Percentiles rank a stretch among this genome's conserved stretches.
Evolutionary conservation across 2,888 invertebrate species (phyloP).

Genomic region (Acronicta aceris): DNA sequence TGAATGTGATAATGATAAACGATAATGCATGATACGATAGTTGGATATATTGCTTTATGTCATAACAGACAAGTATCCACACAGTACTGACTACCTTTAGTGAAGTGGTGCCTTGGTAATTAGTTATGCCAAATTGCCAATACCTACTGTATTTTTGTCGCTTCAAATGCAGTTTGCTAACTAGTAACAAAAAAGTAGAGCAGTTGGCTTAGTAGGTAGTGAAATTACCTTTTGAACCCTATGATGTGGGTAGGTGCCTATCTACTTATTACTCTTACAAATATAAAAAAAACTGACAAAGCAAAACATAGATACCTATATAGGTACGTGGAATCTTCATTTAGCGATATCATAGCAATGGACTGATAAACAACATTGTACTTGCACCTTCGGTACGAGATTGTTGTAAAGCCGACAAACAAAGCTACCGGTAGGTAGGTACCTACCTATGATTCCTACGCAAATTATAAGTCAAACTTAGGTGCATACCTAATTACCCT

Average conservation of each 20-base stretch:
- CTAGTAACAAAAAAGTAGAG: slow-evolving; percentile 21
- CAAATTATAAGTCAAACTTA: slow-evolving; percentile 38
- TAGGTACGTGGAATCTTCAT: slow-evolving; percentile 23
- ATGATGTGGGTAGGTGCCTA: too few species aligned
- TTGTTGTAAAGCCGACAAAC: slow-evolving; percentile 31
- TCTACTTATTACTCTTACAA: slow-evolving; percentile 23
- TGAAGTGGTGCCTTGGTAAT: slow-evolving; percentile 9
- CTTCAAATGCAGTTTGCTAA: slow-evolving; percentile 14
- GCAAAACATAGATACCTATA: slow-evolving; percentile 20
- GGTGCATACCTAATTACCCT: slow-evolving; percentile 10
- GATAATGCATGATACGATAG: slow-evolving; percentile 68
- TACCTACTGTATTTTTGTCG: slow-evolving; percentile 16
- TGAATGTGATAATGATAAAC: slow-evolving; percentile 72
- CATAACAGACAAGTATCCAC: slow-evolving; percentile 26
- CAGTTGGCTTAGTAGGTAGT: slow-evolving; percentile 19
- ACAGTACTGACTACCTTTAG: not conserved
- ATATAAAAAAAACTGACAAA: slow-evolving; percentile 34
- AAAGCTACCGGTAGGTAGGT: slow-evolving; percentile 12
- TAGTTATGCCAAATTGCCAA: not conserved
- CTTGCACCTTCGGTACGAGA: not conserved
- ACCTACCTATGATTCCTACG: slow-evolving; percentile 3
- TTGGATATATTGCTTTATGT: slow-evolving; percentile 33
- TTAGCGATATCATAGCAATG: slow-evolving; percentile 44
- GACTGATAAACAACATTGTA: slow-evolving; percentile 39
- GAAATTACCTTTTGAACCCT: not conserved